A percentile compares a stretch with the other conserved stretches of the same genome.
These are phyloP conservation scores for Gryllus longicercus DNA, from an alignment of 2,888 invertebrate species.

Conservation along the genomic window DNA sequence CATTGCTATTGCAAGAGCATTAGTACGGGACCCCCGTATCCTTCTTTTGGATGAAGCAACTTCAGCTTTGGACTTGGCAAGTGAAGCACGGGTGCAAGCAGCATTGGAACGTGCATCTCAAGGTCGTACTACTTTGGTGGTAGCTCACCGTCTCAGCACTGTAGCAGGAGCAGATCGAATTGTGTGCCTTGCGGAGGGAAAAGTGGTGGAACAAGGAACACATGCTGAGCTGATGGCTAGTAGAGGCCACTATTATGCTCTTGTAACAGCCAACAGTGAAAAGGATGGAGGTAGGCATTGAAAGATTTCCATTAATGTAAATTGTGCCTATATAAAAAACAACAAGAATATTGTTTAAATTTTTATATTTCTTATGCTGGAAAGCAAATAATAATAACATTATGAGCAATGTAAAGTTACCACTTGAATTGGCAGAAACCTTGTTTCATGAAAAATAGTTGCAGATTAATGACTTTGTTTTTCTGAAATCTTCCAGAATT, in stretches of 20 bases:
- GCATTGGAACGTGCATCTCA: conserved; percentile 72
- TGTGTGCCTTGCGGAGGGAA: conserved; percentile 63
- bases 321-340: no score
- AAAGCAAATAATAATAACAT: no score
- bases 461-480: no score
- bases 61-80: conserved; percentile 76
- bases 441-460: no score
- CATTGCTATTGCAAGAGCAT: conserved; percentile 77
- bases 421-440: no score
- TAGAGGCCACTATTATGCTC: conserved; percentile 62
- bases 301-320: no score
- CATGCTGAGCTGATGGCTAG: conserved; percentile 65
- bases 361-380: no score
- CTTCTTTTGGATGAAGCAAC: conserved; percentile 78
- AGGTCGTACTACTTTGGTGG: conserved; percentile 50
- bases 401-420: no score
- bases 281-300: background rate
- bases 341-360: no score
- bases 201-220: conserved; percentile 67
- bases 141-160: conserved; percentile 49
- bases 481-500: no score
- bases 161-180: conserved; percentile 43
- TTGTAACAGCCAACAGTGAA: conserved; percentile 52
- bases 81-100: conserved; percentile 71
- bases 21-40: conserved; percentile 71